Evolutionary conservation across 2,113 vertebrate species (phyloP), one percentile per base, ranked within the genome.

Genomic region (Elanus axillaris): DNA sequence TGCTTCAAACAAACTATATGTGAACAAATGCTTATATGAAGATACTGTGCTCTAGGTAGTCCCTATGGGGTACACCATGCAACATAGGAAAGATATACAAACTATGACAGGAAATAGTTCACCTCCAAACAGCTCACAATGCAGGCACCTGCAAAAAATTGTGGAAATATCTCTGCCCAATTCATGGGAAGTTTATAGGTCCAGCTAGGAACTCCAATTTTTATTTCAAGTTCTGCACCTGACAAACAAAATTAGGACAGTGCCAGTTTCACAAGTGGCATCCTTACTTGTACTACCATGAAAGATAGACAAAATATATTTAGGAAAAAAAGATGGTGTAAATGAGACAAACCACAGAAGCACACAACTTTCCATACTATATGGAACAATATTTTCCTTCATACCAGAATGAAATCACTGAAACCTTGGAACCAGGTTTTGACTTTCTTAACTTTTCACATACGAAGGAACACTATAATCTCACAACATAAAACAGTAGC

Each of bases 61-160:
- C 69, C 29, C 77, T 45, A 2, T 26, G 25, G 29, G 25, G 20
- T 42, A 42, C 14, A 63, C 29, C 47, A 53, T 14, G 6, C 43
- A 64, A 58, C 0, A 0, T 2, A 85, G 43, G 58, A 75, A 83
- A 79, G 62, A 38, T 5, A 42, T 0, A 47, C 8, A 75, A 67
- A 72, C 8, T 11, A 6, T 34, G 31, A 52, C 1, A 53, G 45
- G 22, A 85, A 63, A 53, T 4, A 71, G 9, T 22, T 81, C 36
- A 29, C 38, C 32, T 62, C 40, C 71, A 82, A 90, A 75, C 9
- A 92, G 29, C 42, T 76, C 6, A 1, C 34, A 68, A 23, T 20
- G 14, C 64, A 95, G 38, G n/a, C 20, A 74, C 31, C 47, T 77
- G 43, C 32, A 85, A 62, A 81, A 55, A 18, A 56, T 2, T 36